phyloP scores from a whole-genome alignment of 2,888 invertebrate species.

The Drosophila buzzatii region DNA sequence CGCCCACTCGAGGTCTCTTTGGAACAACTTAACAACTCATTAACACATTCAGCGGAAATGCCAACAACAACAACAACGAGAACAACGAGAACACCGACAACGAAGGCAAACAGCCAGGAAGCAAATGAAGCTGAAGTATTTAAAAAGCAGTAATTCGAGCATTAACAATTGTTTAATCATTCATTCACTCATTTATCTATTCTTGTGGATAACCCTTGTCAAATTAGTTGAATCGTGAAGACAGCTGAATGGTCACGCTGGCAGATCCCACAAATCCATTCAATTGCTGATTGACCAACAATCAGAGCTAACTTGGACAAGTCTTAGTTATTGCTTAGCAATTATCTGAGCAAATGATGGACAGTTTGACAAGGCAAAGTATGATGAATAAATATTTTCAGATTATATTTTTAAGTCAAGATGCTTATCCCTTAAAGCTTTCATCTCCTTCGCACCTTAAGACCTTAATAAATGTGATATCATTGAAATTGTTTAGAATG shows the following conservation, averaged over 20 bases:
- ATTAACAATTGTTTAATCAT: constrained; percentile 47
- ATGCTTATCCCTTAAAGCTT: constrained; percentile 2
- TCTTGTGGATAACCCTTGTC: constrained; percentile 55
- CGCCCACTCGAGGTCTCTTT: constrained; percentile 45
- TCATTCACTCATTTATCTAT: constrained; percentile 20
- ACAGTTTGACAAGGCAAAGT: too few relatives aligned
- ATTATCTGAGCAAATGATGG: background rate
- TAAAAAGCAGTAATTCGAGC: constrained; percentile 61
- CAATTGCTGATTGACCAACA: constrained; percentile 16
- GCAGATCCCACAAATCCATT: background rate
- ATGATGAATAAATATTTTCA: background rate
- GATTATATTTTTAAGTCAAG: background rate
- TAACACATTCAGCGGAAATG: constrained; percentile 62
- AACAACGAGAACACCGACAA: constrained; percentile 12
- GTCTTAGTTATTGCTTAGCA: background rate
- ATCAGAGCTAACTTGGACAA: background rate
- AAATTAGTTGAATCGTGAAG: constrained; percentile 53
- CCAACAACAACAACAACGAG: constrained; percentile 35
- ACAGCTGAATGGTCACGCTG: constrained; percentile 4
- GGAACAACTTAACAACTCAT: constrained; percentile 74
- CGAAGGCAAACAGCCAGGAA: constrained; percentile 23
- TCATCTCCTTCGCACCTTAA: constrained; percentile 3
- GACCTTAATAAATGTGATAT: background rate
- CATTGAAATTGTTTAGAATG: constrained; percentile 7
- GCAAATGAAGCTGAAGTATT: constrained; percentile 50